Base-by-base conservation (phyloP, 2,113 vertebrate species). In the Eublepharis macularius region DNA sequence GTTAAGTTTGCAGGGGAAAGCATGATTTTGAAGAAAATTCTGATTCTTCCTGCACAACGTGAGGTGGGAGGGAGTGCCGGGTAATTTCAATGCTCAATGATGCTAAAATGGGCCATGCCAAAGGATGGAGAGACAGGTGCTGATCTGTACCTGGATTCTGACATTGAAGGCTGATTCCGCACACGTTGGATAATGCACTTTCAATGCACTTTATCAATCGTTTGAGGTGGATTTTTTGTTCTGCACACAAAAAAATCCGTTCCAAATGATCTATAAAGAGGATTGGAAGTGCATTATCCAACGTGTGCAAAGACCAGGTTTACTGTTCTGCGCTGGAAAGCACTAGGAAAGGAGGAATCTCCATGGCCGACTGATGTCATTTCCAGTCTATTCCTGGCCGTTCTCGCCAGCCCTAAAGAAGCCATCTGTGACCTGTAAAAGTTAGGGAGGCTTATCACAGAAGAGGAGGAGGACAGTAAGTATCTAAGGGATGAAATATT, bases 301-400 rank as follows among this genome's bases (percentile, higher is more conserved):
- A n/a, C n/a, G n/a, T n/a, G n/a, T n/a, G n/a, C n/a, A n/a, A n/a
- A n/a, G n/a, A n/a, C n/a, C n/a, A 92, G 85, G 85, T 88, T 91
- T 91, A 82, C 85, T 89, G 84, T 69, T 81, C 80, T 45, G 60
- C 47, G 82, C 84, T 84, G 87, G 90, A 92, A 90, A 80, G 87
- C 86, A 83, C 93, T 90, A 91, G 90, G 88, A 92, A 90, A 76
- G n/a, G 92, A 88, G 63, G 85, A 85, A 86, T 77, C 8, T 24
- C 49, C 0, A 80, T 93, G 86, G 93, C 87, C 88, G 89, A 93
- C 86, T 90, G 88, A 89, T 47, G 1, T 81, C 4, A 49, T 92
- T 90, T 90, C 90, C 47, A 80, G 77, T 73, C 83, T 80, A 19
- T 49, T 84, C 86, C 91, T 69, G 81, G n/a, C n/a, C n/a, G n/a